Conservation (phyloP, 64 coral and sea anemone genomes). For the Dendrophyllia cribrosa region DNA sequence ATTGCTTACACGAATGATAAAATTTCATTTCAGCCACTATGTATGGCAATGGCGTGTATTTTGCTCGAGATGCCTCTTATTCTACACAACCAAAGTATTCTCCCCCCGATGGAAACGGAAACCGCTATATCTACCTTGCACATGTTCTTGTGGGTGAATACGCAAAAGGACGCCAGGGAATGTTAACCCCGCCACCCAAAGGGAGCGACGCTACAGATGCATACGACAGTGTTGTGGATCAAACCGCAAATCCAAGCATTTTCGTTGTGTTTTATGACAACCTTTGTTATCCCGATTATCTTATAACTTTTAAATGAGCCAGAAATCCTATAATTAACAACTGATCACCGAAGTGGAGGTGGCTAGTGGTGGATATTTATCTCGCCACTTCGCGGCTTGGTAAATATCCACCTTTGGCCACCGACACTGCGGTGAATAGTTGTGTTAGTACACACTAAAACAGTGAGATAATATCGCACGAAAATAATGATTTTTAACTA, state of each 20-base stretch:
- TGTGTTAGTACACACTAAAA: no score
- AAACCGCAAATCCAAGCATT: slow-evolving; percentile 7
- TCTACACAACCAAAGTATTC: slow-evolving; percentile 12
- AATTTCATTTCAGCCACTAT: slow-evolving; percentile 26
- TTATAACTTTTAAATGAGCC: slow-evolving; percentile 37
- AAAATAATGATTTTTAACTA: no score
- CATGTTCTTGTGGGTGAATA: slow-evolving; percentile 49
- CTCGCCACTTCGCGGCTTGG: no score
- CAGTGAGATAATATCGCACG: no score
- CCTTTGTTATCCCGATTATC: slow-evolving; percentile 53
- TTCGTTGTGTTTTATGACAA: slow-evolving; percentile 70
- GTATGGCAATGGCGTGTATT: slow-evolving; percentile 58
- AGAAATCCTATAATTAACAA: neutral
- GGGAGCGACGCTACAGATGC: slow-evolving; percentile 30
- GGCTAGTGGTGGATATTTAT: no score
- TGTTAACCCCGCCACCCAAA: slow-evolving; percentile 45
- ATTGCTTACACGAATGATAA: no score
- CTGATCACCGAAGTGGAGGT: no score
- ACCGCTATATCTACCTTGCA: slow-evolving; percentile 57
- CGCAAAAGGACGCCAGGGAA: slow-evolving; percentile 14
- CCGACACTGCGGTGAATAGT: no score
- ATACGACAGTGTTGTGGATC: slow-evolving; percentile 61
- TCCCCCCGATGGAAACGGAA: neutral
- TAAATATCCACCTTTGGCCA: no score
- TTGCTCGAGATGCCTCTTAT: slow-evolving; percentile 59